phyloP scores from a whole-genome alignment of 2,797 vertebrate genomes.

The Corythornis leucogaster region DNA sequence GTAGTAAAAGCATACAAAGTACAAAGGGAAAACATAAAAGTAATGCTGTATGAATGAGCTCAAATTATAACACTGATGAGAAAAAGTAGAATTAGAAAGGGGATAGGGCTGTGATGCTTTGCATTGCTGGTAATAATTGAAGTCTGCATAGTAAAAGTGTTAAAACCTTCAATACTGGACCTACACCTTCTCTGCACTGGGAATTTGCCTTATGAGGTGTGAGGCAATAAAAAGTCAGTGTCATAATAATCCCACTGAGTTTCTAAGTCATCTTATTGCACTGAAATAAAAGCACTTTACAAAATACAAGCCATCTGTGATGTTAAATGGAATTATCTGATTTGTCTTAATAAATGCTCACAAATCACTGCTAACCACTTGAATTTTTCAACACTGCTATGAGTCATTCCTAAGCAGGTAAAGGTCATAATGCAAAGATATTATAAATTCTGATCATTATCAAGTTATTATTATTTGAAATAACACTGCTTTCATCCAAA shows the following conservation, averaged over 20 bases:
- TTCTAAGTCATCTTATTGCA: constrained; percentile 56
- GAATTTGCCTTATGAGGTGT: constrained; percentile 22
- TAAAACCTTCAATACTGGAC: neutral
- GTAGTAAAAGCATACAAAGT: neutral
- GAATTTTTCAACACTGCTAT: constrained; percentile 31
- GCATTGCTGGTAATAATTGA: neutral
- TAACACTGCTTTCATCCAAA: constrained; percentile 23
- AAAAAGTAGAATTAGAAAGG: neutral
- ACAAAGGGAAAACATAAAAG: neutral
- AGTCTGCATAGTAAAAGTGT: neutral
- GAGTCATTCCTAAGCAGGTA: constrained; percentile 48
- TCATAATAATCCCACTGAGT: constrained; percentile 33
- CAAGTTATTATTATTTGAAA: constrained; percentile 27
- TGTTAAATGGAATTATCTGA: constrained; percentile 46
- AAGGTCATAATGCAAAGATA: constrained; percentile 37
- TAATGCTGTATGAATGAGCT: neutral
- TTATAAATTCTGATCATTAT: constrained; percentile 43
- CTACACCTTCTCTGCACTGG: neutral
- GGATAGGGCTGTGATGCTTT: neutral
- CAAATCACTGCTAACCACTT: constrained; percentile 45
- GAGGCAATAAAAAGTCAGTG: constrained; percentile 28
- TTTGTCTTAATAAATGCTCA: constrained; percentile 55
- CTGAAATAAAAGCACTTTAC: constrained; percentile 45
- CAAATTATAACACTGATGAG: neutral
- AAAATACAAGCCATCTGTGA: constrained; percentile 57